Evolutionary conservation across 2,888 invertebrate species (phyloP).

Genomic region (Eutolmus rufibarbis): DNA sequence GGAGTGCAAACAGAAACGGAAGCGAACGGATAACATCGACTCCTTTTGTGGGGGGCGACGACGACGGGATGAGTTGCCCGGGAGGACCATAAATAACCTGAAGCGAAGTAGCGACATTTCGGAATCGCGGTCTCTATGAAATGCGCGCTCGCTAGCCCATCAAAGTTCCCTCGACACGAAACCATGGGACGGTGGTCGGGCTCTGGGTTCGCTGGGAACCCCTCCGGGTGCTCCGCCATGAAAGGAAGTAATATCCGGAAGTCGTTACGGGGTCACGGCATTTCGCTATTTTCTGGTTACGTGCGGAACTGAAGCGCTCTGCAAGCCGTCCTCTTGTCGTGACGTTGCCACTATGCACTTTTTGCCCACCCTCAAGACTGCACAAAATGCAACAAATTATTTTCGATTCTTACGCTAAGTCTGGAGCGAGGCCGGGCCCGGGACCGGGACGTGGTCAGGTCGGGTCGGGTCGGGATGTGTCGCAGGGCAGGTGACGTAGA

Average conservation of each 20-base stretch:
- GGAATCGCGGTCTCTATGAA: not conserved
- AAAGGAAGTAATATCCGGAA: not conserved
- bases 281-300: constrained; percentile 9
- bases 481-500: not conserved
- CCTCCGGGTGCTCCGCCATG: not conserved
- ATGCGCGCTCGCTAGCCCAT: not conserved
- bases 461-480: not conserved
- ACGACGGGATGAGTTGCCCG: not conserved
- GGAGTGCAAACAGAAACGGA: not conserved
- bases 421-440: not conserved
- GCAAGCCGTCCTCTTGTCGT: not conserved
- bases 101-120: not conserved
- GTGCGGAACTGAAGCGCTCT: not conserved
- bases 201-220: not conserved
- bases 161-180: not conserved
- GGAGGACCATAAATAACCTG: not conserved
- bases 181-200: not conserved
- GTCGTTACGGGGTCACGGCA: constrained; percentile 26
- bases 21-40: not conserved
- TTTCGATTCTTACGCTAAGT: not conserved
- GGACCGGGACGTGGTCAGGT: not conserved
- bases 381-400: constrained; percentile 25
- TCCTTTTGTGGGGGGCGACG: not conserved
- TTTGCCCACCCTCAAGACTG: not conserved
- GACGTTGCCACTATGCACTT: not conserved